phyloP scores from a whole-genome alignment of 64 coral and sea anemone genomes.

The Montipora capricornis region DNA sequence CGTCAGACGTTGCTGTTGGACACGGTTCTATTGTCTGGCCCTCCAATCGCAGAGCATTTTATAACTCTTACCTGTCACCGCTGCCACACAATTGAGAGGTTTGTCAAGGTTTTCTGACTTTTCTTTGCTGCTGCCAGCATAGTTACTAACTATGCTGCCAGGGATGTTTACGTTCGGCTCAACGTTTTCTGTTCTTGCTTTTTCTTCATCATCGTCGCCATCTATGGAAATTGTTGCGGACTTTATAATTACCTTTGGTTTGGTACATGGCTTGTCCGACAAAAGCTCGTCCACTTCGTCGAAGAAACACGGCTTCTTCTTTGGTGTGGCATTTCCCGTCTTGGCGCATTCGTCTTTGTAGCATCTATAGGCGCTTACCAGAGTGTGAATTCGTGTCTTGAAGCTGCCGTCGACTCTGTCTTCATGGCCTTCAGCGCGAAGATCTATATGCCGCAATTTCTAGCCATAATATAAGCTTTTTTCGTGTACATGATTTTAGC shows the following conservation, averaged over 20 bases:
- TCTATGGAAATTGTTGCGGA: neutral
- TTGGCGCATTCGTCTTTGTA: no score
- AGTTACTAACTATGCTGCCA: neutral
- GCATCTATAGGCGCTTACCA: no score
- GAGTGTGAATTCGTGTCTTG: neutral
- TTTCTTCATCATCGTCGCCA: conserved; percentile 4
- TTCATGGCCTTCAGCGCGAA: neutral
- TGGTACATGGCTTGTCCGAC: no score
- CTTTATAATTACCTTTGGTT: neutral
- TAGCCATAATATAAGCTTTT: conserved; percentile 52
- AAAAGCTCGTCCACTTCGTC: no score
- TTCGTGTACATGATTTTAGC: conserved; percentile 41
- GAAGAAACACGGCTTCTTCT: no score
- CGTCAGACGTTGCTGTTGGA: conserved; percentile 4
- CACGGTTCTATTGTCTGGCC: neutral
- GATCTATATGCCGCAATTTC: neutral
- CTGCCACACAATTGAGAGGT: neutral
- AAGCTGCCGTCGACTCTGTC: neutral
- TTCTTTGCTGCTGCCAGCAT: neutral
- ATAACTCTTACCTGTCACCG: no score
- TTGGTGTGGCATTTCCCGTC: no score
- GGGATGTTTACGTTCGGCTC: conserved; percentile 2
- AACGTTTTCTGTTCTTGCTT: conserved; percentile 1
- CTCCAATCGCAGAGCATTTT: no score
- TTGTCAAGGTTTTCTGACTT: neutral